Base-by-base conservation (phyloP, 2,797 vertebrate genomes). In the Myoxocephalus aenaeus region DNA sequence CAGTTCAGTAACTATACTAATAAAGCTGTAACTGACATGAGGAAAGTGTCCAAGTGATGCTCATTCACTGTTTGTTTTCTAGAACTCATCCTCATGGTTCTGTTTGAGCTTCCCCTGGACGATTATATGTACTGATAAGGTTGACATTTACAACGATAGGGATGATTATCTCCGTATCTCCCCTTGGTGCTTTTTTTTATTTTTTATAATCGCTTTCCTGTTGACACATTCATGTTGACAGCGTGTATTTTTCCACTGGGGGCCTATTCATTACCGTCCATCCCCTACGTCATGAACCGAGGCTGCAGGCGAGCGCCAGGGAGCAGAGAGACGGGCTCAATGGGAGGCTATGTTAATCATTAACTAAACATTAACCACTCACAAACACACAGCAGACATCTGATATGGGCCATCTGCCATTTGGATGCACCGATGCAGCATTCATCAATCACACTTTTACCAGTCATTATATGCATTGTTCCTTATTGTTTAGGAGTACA, bases 401-500 rank as follows among this genome's bases (percentile, higher is more conserved):
- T 87, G 88, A 90, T 84, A 89, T 42, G 75, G 82, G 70, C 91
- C 93, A 94, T 91, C 93, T 94, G 92, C 82, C 82, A 81, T 84
- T 68, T 75, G 67, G 62, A 86, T 71, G 69, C 73, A 68, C 17
- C 4, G 50, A 82, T 83, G 82, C 82, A 81, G 61, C 25, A 72
- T 79, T 78, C 79, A 79, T n/a, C 50, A 17, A 17, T 70, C 29
- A 38, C 40, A 20, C 68, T 38, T 61, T 36, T 10, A 22, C 38
- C 48, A 64, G 69, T 56, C 14, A 56, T 38, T 53, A 4, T 14
- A 27, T 65, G 20, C 46, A 15, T 51, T 69, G 48, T 54, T n/a
- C 58, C 22, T 40, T 42, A 59, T 54, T 54, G 10, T 65, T 73
- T 29, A 57, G 18, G 14, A 70, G 42, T 18, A 38, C 13, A 7